These are phyloP conservation scores for Ditylenchus dipsaci DNA, from an alignment of 1,140 invertebrate genomes.

Conservation along the genomic window DNA sequence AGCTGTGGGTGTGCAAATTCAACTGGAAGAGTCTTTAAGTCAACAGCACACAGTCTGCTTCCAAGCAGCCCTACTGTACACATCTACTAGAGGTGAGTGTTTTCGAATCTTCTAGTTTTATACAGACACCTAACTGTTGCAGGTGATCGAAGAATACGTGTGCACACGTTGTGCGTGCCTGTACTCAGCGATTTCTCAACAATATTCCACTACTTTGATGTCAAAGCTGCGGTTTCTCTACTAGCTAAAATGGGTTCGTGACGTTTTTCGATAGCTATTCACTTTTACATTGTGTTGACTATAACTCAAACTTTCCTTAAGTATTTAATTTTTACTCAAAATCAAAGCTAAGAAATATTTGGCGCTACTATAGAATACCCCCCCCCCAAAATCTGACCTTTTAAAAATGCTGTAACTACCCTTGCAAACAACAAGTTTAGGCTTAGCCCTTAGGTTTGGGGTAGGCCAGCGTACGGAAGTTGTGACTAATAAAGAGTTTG, in stretches of 20 bases:
- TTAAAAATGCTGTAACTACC: too few species aligned
- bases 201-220: conserved; percentile 84
- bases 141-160: conserved; percentile 91
- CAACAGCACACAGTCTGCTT: conserved; percentile 86
- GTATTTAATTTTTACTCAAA: too few species aligned
- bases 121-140: conserved; percentile 9
- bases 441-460: too few species aligned
- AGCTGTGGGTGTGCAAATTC: conserved; percentile 93
- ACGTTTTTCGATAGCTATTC: neutral
- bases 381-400: too few species aligned
- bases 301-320: too few species aligned
- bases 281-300: neutral
- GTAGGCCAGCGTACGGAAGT: too few species aligned
- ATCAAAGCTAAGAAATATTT: too few species aligned
- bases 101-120: neutral
- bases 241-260: conserved; percentile 54
- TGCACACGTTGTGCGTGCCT: conserved; percentile 91
- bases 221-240: conserved; percentile 84
- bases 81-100: conserved; percentile 81
- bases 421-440: too few species aligned
- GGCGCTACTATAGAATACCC: too few species aligned
- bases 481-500: too few species aligned
- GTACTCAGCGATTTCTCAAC: conserved; percentile 77
- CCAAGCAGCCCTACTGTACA: conserved; percentile 94
- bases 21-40: conserved; percentile 82